phyloP scores from a whole-genome alignment of 2,113 vertebrate genomes.

The Choloepus hoffmanni region DNA sequence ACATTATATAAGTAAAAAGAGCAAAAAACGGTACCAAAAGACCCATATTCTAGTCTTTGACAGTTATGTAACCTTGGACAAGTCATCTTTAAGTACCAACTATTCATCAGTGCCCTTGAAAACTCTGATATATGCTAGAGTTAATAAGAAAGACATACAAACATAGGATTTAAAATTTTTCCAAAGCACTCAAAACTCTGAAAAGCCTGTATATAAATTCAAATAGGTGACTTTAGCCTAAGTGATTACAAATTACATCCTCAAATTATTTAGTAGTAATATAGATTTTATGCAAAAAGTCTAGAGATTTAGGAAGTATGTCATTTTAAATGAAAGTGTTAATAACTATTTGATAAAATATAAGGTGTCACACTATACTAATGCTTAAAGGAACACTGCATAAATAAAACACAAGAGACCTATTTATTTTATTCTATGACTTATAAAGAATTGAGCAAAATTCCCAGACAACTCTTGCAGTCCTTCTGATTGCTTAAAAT shows the following conservation, averaged over 20 bases:
- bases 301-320: neutral
- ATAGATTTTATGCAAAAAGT: constrained; percentile 1
- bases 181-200: neutral
- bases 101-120: neutral
- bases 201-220: neutral
- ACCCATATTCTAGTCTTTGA: neutral
- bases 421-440: neutral
- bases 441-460: neutral
- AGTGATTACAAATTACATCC: constrained; percentile 5
- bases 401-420: constrained; percentile 17
- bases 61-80: neutral
- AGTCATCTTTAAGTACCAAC: neutral
- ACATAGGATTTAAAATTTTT: neutral
- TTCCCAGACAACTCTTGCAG: neutral
- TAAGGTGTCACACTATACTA: neutral
- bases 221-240: constrained; percentile 13
- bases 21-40: neutral
- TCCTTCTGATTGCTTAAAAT: neutral
- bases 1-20: neutral
- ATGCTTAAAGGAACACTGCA: neutral
- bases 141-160: neutral
- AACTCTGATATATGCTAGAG: neutral
- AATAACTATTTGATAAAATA: neutral
- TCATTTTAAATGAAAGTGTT: neutral
- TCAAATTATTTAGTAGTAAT: constrained; percentile 37